Percentiles rank a stretch among this genome's conserved stretches.
These are phyloP conservation scores for Gorsachius goisagi DNA, from an alignment of 2,113 vertebrate genomes.

Conservation along the genomic window DNA sequence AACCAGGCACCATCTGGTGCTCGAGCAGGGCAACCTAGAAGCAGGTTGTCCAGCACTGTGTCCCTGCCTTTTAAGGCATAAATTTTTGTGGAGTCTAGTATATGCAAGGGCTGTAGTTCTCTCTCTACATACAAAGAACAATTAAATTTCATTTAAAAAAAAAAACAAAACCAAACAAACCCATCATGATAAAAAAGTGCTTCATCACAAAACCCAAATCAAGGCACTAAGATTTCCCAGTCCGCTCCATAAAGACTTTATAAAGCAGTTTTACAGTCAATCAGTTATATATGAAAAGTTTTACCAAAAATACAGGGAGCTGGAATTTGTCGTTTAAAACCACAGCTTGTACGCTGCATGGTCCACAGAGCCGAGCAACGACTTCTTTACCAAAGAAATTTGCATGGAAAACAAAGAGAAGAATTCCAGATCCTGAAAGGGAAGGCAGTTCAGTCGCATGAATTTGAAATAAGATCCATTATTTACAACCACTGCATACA, in stretches of 20 bases:
- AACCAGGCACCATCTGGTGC: not conserved
- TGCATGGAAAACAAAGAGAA: conserved; percentile 94
- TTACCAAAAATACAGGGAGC: conserved; percentile 93
- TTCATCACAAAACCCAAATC: not conserved
- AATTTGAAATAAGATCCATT: not conserved
- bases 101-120: not conserved
- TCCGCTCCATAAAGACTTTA: not conserved
- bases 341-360: conserved; percentile 94
- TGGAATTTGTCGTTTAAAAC: conserved; percentile 98
- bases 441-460: not conserved
- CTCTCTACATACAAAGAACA: not conserved
- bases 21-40: not conserved
- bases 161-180: no score
- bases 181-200: not conserved
- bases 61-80: not conserved
- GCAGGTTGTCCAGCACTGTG: not conserved
- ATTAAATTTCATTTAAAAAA: not conserved
- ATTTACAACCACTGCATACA: not conserved
- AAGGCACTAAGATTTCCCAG: not conserved
- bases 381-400: conserved; percentile 89
- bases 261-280: not conserved
- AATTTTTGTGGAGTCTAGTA: not conserved
- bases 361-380: conserved; percentile 88
- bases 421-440: conserved; percentile 86
- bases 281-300: not conserved